A percentile compares a stretch with the other conserved stretches of the same genome.
Conservation (phyloP, 1,140 invertebrate genomes). For the Marisa cornuarietis region DNA sequence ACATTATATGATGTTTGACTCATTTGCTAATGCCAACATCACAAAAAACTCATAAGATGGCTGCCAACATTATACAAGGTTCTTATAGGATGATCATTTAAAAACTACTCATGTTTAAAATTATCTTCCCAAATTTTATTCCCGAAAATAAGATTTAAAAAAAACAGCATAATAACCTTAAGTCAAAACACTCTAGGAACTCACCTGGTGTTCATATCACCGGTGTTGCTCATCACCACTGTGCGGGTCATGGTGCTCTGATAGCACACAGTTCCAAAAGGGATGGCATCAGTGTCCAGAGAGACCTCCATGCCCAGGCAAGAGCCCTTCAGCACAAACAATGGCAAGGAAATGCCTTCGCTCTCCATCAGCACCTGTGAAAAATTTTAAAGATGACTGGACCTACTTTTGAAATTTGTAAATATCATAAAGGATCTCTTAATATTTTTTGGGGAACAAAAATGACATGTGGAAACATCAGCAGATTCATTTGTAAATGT, state of each 20-base stretch:
- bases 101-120: too few species aligned
- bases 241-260: conserved; percentile 60
- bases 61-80: neutral
- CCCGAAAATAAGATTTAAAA: too few species aligned
- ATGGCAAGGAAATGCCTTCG: conserved; percentile 58
- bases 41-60: neutral
- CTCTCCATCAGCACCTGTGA: conserved; percentile 60
- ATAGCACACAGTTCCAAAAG: conserved; percentile 64
- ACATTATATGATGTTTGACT: neutral
- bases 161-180: too few species aligned
- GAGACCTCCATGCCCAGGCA: conserved; percentile 64
- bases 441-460: neutral
- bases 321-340: conserved; percentile 63
- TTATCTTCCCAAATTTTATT: too few species aligned
- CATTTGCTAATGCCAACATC: neutral
- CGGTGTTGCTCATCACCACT: conserved; percentile 63
- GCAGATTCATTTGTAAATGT: neutral
- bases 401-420: neutral
- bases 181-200: neutral
- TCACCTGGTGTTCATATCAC: conserved; percentile 65
- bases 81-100: too few species aligned
- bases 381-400: conserved; percentile 4
- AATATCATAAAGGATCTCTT: neutral
- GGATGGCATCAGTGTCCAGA: conserved; percentile 61
- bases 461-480: neutral